Conservation (phyloP, 2,888 invertebrate genomes). For the Cylloceria caligata region DNA sequence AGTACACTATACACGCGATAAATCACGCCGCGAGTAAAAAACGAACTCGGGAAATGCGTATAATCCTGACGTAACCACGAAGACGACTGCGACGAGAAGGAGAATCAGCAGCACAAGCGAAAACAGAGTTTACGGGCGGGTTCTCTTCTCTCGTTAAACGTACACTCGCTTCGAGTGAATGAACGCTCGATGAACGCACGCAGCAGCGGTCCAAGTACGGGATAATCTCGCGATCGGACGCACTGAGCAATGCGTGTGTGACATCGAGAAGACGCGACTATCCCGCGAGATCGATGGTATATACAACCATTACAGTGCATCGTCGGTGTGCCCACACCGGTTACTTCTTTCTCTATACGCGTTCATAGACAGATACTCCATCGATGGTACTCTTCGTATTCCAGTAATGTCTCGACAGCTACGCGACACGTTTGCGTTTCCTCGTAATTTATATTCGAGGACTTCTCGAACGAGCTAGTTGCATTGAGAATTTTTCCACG, state of each 20-base stretch:
- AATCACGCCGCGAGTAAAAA: slow-evolving; percentile 33
- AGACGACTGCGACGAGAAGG: background rate
- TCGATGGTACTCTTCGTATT: slow-evolving; percentile 51
- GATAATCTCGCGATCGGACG: slow-evolving; percentile 53
- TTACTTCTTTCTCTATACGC: slow-evolving; percentile 21
- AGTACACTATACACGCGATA: slow-evolving; percentile 21
- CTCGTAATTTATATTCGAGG: slow-evolving; percentile 62
- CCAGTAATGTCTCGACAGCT: slow-evolving; percentile 49
- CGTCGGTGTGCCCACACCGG: slow-evolving; percentile 4
- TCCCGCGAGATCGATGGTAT: slow-evolving; percentile 37
- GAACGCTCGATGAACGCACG: slow-evolving; percentile 58
- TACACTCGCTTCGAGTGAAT: slow-evolving; percentile 55
- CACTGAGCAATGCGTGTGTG: slow-evolving; percentile 57
- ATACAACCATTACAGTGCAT: slow-evolving; percentile 2
- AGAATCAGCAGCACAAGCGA: background rate
- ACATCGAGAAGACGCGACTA: slow-evolving; percentile 47
- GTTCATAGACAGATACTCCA: slow-evolving; percentile 26
- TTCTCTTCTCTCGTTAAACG: slow-evolving; percentile 30
- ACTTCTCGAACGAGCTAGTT: slow-evolving; percentile 41
- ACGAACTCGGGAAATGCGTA: slow-evolving; percentile 22
- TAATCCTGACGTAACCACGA: slow-evolving; percentile 50
- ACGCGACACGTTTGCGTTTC: slow-evolving; percentile 55
- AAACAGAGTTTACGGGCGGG: slow-evolving; percentile 2
- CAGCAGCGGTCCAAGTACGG: slow-evolving; percentile 58
- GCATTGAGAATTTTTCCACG: slow-evolving; percentile 23